phyloP scores from a whole-genome alignment of 2,888 invertebrate species.

The Meliscaeva auricollis region DNA sequence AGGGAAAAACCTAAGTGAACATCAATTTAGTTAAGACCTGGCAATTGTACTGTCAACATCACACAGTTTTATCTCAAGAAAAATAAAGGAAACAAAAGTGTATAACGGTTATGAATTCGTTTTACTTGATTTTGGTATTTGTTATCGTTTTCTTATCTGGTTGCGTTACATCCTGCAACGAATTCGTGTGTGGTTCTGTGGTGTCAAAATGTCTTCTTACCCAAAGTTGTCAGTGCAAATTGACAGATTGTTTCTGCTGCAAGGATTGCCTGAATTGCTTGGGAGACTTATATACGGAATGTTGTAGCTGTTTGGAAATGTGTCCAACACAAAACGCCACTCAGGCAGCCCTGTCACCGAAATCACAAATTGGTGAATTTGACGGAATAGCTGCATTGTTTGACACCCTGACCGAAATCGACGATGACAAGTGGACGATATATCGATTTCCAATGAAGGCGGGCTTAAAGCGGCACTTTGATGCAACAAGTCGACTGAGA shows the following conservation, averaged over 20 bases:
- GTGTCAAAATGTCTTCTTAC: conserved; percentile 98
- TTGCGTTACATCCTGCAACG: conserved; percentile 45
- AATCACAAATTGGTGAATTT: conserved; percentile 93
- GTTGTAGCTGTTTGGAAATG: conserved; percentile 84
- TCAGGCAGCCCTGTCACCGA: conserved; percentile 84
- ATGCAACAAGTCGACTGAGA: conserved; percentile 47
- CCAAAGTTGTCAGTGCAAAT: conserved; percentile 96
- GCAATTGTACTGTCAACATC: conserved; percentile 50
- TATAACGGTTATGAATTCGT: conserved; percentile 24
- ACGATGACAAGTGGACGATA: conserved; percentile 81
- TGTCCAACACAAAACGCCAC: conserved; percentile 91
- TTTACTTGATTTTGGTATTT: conserved; percentile 7
- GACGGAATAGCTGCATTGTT: conserved; percentile 93
- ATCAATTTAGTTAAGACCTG: conserved; percentile 47
- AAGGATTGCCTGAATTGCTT: conserved; percentile 96
- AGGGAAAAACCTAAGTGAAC: conserved; percentile 35
- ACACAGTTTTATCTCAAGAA: not conserved
- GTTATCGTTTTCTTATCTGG: conserved; percentile 20
- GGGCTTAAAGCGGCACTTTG: conserved; percentile 76
- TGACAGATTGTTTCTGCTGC: conserved; percentile 95
- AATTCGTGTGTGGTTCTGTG: conserved; percentile 88
- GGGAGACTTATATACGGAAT: conserved; percentile 94
- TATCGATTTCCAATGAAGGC: conserved; percentile 80
- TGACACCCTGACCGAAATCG: conserved; percentile 90
- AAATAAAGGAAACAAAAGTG: not conserved